These are phyloP conservation scores for Empis livida DNA, from an alignment of 2,888 invertebrate genomes.

Conservation along the genomic window DNA sequence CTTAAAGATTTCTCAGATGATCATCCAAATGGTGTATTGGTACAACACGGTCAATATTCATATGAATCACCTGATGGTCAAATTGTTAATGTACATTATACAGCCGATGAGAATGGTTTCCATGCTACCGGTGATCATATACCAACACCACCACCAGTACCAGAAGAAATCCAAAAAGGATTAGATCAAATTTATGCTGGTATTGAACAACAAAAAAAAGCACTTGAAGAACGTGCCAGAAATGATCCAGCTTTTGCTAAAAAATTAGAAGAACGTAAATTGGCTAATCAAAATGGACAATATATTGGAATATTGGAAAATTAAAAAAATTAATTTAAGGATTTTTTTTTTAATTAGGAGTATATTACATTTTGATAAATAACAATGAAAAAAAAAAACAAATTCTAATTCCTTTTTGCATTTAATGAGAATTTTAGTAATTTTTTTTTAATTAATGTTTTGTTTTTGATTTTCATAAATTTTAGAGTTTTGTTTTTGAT, in stretches of 20 bases:
- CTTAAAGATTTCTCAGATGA: conserved; percentile 53
- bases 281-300: conserved; percentile 49
- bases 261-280: conserved; percentile 29
- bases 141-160: conserved; percentile 72
- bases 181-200: conserved; percentile 77
- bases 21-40: conserved; percentile 50
- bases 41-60: conserved; percentile 64
- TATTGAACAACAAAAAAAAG: conserved; percentile 47
- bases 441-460: neutral
- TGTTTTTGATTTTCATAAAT: neutral
- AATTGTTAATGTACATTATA: conserved; percentile 57
- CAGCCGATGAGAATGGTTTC: conserved; percentile 73
- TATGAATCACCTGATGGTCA: conserved; percentile 72
- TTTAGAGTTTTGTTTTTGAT: too few species aligned
- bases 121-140: conserved; percentile 69
- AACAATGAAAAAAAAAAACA: too few species aligned
- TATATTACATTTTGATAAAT: conserved; percentile 1
- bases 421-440: too few species aligned
- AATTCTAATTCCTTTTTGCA: too few species aligned
- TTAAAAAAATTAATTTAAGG: conserved; percentile 2
- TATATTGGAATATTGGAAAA: conserved; percentile 38
- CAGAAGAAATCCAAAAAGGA: conserved; percentile 74
- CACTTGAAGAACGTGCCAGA: conserved; percentile 39
- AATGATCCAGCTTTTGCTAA: conserved; percentile 35
- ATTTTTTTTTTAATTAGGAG: neutral